phyloP scores from a whole-genome alignment of 2,888 invertebrate species.

The Eristalis intricaria region DNA sequence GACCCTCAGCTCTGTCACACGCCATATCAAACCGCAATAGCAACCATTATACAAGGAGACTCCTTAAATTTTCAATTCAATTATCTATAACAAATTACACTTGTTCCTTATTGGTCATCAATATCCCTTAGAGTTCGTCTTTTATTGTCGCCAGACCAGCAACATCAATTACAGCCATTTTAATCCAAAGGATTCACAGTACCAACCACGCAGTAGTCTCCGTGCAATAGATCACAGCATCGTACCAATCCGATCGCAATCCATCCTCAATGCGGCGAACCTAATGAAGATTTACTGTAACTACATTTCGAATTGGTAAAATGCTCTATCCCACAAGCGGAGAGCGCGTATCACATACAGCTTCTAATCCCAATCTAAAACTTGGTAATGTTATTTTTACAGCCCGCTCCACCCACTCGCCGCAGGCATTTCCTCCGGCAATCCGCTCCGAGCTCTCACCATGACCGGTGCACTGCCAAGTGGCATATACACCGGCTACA shows the following conservation, averaged over 20 bases:
- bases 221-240: conserved; percentile 56
- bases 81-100: neutral
- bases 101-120: neutral
- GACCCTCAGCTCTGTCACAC: too few relatives aligned
- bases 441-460: neutral
- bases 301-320: conserved; percentile 68
- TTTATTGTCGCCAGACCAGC: conserved; percentile 12
- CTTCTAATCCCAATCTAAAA: conserved; percentile 68
- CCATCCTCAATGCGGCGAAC: conserved; percentile 70
- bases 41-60: neutral
- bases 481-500: neutral
- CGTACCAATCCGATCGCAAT: conserved; percentile 55
- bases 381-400: conserved; percentile 70
- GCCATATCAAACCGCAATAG: neutral
- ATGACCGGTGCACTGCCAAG: conserved; percentile 12
- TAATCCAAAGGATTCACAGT: conserved; percentile 49
- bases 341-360: conserved; percentile 34
- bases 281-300: conserved; percentile 72
- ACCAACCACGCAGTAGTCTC: neutral
- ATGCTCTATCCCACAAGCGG: conserved; percentile 23
- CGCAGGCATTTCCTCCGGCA: neutral
- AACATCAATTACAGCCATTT: conserved; percentile 49
- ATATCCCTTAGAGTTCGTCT: neutral
- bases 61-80: neutral
- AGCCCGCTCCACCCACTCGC: conserved; percentile 21